A percentile compares a stretch with the other conserved stretches of the same genome.
These are phyloP conservation scores for Ceratotherium simum DNA, from an alignment of 2,113 vertebrate genomes.

Conservation along the genomic window DNA sequence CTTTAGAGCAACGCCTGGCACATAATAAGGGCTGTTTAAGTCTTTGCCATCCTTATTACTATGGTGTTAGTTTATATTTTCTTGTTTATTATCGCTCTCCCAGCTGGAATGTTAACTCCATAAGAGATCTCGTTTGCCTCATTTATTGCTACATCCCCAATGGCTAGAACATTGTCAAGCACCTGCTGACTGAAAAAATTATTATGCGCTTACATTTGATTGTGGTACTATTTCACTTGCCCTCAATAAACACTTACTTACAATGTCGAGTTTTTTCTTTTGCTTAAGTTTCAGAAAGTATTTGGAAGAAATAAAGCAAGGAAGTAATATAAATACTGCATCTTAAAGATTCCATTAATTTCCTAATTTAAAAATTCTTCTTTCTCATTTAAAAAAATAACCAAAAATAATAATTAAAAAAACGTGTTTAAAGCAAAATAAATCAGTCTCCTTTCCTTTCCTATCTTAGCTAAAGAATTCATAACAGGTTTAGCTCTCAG, in stretches of 20 bases:
- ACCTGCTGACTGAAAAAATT: background rate
- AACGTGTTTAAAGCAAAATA: background rate
- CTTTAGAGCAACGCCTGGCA: background rate
- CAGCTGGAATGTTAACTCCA: background rate
- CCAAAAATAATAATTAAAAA: background rate
- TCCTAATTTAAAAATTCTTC: slow-evolving; percentile 11
- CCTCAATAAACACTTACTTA: background rate
- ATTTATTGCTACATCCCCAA: background rate
- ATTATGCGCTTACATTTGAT: background rate
- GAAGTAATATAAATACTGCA: background rate
- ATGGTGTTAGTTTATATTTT: background rate
- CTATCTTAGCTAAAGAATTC: background rate
- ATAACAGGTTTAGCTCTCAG: background rate
- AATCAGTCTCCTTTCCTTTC: background rate
- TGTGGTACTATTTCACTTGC: background rate
- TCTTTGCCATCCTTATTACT: background rate
- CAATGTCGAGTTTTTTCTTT: background rate
- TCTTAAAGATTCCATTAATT: background rate
- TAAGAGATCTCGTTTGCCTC: background rate
- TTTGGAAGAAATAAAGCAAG: background rate
- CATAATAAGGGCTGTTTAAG: background rate
- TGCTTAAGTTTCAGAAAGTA: background rate
- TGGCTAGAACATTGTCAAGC: background rate
- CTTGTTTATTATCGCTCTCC: background rate
- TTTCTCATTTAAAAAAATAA: background rate